Percentiles rank a stretch among this genome's conserved stretches.
These are phyloP conservation scores for Apaloderma vittatum DNA, from an alignment of 2,113 vertebrate genomes.

Conservation along the genomic window DNA sequence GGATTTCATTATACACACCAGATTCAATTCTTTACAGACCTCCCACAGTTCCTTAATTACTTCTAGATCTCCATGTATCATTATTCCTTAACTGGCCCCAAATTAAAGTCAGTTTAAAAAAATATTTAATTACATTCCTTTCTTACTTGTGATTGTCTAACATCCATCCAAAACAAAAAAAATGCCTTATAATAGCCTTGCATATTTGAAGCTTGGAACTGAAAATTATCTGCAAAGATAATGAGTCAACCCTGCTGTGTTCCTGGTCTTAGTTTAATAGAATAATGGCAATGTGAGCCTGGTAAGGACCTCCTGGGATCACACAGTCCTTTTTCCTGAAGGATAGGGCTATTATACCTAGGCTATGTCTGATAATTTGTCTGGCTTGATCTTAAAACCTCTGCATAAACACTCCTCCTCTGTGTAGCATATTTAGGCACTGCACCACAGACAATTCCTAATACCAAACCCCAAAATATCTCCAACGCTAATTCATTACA, in stretches of 20 bases:
- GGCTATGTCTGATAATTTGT: not conserved
- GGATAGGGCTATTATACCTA: not conserved
- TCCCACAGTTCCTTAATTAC: not conserved
- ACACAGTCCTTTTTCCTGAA: not conserved
- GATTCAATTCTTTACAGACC: not conserved
- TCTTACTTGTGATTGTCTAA: not conserved
- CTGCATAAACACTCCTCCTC: not conserved
- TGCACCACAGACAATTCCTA: not conserved
- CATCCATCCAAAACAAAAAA: constrained; percentile 9
- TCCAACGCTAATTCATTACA: not conserved
- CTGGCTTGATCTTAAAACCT: not conserved
- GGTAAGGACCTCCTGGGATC: not conserved
- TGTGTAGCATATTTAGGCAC: not conserved
- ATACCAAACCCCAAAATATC: not conserved
- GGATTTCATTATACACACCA: not conserved
- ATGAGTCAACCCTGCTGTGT: not conserved
- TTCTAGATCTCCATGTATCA: not conserved
- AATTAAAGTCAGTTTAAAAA: not conserved
- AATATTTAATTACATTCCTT: not conserved
- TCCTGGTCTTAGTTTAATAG: constrained; percentile 29
- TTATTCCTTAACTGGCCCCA: not conserved
- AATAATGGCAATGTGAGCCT: not conserved
- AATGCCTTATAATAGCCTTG: not conserved
- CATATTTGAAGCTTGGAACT: not conserved
- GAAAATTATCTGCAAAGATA: constrained; percentile 5